Evolutionary conservation across 2,888 invertebrate genomes (phyloP).

Genomic region (Euclidia mi): DNA sequence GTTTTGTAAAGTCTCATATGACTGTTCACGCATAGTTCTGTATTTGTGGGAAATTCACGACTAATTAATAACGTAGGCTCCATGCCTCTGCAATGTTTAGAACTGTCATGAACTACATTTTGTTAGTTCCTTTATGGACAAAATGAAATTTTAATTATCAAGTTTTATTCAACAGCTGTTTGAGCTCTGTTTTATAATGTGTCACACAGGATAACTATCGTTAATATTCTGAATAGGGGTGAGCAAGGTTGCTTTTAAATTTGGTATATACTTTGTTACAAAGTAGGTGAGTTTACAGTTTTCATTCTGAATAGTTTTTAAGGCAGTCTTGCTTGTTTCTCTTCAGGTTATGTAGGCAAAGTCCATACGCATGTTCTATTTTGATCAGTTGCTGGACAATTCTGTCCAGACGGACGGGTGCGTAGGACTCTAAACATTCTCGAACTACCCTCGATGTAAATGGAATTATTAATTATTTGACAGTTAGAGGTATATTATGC

Average conservation of each 20-base stretch:
- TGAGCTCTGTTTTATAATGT: constrained; percentile 56
- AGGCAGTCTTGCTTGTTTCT: constrained; percentile 10
- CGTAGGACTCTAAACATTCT: constrained; percentile 19
- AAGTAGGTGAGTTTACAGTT: constrained; percentile 27
- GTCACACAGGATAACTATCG: constrained; percentile 20
- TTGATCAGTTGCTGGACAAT: constrained; percentile 69
- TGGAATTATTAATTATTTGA: neutral
- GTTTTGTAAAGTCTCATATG: too few species aligned
- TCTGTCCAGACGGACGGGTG: constrained; percentile 55
- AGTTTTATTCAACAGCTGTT: constrained; percentile 53
- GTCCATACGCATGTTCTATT: constrained; percentile 17
- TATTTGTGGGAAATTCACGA: too few species aligned
- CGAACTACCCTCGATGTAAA: neutral
- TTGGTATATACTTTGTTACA: constrained; percentile 29
- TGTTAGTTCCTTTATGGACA: neutral
- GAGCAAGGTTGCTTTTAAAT: constrained; percentile 14
- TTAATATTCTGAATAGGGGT: constrained; percentile 14
- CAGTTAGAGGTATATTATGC: neutral
- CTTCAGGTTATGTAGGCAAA: constrained; percentile 3
- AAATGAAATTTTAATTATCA: constrained; percentile 51
- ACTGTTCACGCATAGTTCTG: too few species aligned
- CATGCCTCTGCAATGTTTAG: neutral
- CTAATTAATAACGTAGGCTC: too few species aligned
- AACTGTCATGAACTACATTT: neutral
- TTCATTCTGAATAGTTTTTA: neutral